A percentile compares a stretch with the other conserved stretches of the same genome.
These are phyloP conservation scores for Antrozous pallidus DNA, from an alignment of 2,797 vertebrate species.

Conservation along the genomic window DNA sequence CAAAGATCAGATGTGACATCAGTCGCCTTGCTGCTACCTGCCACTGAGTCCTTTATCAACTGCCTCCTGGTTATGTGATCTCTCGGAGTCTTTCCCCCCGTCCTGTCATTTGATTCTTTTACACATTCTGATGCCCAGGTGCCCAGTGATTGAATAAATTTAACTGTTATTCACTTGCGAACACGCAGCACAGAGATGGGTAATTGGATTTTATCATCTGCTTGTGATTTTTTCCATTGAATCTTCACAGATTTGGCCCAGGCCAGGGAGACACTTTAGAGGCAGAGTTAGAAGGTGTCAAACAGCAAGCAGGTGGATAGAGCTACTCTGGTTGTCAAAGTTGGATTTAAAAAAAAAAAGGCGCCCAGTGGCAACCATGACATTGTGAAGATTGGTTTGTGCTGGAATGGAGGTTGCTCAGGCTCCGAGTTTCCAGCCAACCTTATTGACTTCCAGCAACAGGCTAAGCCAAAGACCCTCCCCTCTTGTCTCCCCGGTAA, in stretches of 20 bases:
- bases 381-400: neutral
- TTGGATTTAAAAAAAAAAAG: neutral
- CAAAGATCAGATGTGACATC: conserved; percentile 62
- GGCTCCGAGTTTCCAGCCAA: neutral
- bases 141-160: conserved; percentile 1
- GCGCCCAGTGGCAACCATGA: neutral
- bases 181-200: neutral
- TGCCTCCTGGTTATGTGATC: neutral
- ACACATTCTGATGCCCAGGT: neutral
- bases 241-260: neutral
- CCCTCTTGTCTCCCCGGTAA: neutral
- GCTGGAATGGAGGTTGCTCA: neutral
- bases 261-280: neutral
- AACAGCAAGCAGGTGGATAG: neutral
- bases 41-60: conserved; percentile 10
- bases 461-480: neutral
- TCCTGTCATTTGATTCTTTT: conserved; percentile 14
- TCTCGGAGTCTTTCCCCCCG: neutral
- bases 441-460: neutral
- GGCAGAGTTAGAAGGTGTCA: too few relatives aligned
- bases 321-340: neutral
- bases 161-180: neutral
- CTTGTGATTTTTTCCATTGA: neutral
- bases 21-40: conserved; percentile 15
- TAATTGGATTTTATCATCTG: neutral